Evolutionary conservation across 2,797 vertebrate species (phyloP).

Genomic region (Otolemur crassicaudatus): DNA sequence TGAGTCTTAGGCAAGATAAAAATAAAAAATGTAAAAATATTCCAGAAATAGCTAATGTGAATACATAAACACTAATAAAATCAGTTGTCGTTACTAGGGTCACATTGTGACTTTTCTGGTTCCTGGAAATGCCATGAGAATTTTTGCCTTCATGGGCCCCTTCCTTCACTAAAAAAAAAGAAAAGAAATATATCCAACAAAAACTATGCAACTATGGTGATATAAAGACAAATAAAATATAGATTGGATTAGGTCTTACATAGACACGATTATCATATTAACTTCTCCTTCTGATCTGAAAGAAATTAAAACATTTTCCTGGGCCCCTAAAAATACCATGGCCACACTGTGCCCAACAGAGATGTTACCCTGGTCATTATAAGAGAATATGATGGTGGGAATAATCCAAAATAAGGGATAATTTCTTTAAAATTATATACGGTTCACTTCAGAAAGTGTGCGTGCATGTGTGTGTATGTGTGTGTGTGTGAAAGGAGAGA

Average conservation of each 20-base stretch:
- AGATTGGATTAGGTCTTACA: not conserved
- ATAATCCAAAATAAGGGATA: not conserved
- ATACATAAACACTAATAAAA: not conserved
- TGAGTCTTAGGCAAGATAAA: not conserved
- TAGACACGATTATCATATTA: not conserved
- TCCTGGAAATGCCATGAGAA: not conserved
- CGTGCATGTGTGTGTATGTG: not conserved
- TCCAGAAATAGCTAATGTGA: not conserved
- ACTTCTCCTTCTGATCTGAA: not conserved
- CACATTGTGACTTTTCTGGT: not conserved
- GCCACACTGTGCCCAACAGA: not conserved
- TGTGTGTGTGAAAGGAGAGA: not conserved
- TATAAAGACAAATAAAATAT: not conserved
- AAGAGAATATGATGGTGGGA: not conserved
- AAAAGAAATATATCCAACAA: not conserved
- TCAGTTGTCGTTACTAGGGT: not conserved
- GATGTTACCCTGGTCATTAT: not conserved
- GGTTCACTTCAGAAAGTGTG: not conserved
- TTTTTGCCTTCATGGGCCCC: not conserved
- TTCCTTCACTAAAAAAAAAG: not conserved
- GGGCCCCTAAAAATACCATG: not conserved
- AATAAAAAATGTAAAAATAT: slow-evolving; percentile 1
- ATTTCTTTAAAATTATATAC: not conserved
- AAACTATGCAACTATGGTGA: not conserved
- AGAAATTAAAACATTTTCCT: not conserved